phyloP scores from a whole-genome alignment of 2,888 invertebrate genomes.

The Conistra vaccinii region DNA sequence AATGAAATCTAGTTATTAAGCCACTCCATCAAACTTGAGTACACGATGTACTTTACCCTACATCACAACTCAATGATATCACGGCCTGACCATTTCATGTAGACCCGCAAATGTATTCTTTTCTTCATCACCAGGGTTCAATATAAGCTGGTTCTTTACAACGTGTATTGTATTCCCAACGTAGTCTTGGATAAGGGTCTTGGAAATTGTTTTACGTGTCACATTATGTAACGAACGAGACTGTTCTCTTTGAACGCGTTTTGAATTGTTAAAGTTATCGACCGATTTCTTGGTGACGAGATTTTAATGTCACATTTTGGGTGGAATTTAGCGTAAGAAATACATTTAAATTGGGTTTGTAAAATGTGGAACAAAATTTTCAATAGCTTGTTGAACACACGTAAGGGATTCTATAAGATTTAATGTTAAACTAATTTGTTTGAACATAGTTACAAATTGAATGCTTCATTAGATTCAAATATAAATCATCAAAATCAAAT shows the following conservation, averaged over 20 bases:
- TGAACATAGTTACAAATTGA: not conserved
- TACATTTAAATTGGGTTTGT: conserved; percentile 36
- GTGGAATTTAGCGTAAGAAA: conserved; percentile 16
- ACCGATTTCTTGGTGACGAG: conserved; percentile 56
- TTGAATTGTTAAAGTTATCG: conserved; percentile 74
- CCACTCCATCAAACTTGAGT: conserved; percentile 63
- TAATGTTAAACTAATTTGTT: not conserved
- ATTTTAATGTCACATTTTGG: conserved; percentile 56
- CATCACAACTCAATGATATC: conserved; percentile 69
- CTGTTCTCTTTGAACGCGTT: conserved; percentile 75
- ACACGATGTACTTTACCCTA: conserved; percentile 58
- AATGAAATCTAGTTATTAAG: conserved; percentile 64
- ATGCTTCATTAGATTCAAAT: conserved; percentile 2
- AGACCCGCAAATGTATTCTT: conserved; percentile 40
- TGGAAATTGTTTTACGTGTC: conserved; percentile 86
- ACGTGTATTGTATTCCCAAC: conserved; percentile 79
- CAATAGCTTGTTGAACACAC: not conserved
- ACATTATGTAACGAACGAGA: conserved; percentile 81
- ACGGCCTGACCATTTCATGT: conserved; percentile 44
- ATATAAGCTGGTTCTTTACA: conserved; percentile 59
- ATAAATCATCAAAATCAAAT: conserved; percentile 2
- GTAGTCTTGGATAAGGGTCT: conserved; percentile 79
- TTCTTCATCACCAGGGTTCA: conserved; percentile 46
- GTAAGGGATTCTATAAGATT: not conserved
- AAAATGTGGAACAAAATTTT: conserved; percentile 11